Evolutionary conservation across 1,140 invertebrate species (phyloP).

Genomic region (Lanistes nyassanus): DNA sequence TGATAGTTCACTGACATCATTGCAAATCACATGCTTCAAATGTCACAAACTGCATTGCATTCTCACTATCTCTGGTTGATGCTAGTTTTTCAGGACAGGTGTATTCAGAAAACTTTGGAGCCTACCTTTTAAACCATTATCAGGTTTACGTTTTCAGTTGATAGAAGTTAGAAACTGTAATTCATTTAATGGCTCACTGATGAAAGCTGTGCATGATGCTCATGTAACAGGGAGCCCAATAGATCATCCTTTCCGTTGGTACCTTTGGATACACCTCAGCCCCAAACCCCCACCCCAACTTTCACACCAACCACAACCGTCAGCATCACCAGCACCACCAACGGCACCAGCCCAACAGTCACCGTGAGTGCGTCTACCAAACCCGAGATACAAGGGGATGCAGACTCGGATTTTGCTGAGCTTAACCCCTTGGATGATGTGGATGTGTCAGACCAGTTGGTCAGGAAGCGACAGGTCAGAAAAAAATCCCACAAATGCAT

Average conservation of each 20-base stretch:
- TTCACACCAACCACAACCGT: constrained; percentile 18
- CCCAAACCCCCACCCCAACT: background rate
- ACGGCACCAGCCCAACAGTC: constrained; percentile 46
- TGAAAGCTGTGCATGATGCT: background rate
- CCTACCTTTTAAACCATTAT: no score
- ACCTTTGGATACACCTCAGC: background rate
- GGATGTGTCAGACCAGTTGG: constrained; percentile 81
- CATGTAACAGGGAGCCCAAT: constrained; percentile 52
- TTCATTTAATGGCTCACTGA: no score
- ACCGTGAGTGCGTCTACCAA: constrained; percentile 41
- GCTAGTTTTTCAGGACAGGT: no score
- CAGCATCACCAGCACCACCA: constrained; percentile 16
- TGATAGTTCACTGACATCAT: no score
- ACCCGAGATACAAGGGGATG: constrained; percentile 56
- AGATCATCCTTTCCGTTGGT: constrained; percentile 42
- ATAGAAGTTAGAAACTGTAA: no score
- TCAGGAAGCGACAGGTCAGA: constrained; percentile 72
- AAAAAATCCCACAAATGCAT: no score
- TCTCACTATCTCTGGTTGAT: no score
- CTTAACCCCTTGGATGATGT: constrained; percentile 78
- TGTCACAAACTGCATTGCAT: no score
- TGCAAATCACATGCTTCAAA: no score
- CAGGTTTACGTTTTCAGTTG: no score
- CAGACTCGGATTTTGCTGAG: constrained; percentile 58
- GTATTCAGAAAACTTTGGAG: no score